Percentiles rank a stretch among this genome's conserved stretches.
Conservation (phyloP, 2,888 invertebrate species). For the Nymphalis polychloros region DNA sequence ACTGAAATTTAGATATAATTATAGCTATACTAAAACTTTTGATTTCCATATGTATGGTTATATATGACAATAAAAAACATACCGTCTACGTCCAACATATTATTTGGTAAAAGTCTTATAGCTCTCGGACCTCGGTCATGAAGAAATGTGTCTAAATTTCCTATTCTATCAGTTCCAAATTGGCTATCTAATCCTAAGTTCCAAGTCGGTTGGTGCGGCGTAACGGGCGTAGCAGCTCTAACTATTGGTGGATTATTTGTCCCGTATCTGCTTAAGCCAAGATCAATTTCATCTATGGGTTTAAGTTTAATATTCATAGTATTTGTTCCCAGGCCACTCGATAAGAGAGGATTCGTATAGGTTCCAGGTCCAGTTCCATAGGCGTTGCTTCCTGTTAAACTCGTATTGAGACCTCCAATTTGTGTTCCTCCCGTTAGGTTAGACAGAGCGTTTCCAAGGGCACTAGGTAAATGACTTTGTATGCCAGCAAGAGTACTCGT, state of each 20-base stretch:
- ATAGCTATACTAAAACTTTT: constrained; percentile 19
- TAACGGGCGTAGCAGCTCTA: constrained; percentile 84
- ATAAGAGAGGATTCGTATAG: constrained; percentile 85
- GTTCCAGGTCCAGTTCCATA: constrained; percentile 75
- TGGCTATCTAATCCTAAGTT: constrained; percentile 83
- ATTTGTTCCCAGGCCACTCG: constrained; percentile 81
- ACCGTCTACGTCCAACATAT: constrained; percentile 77
- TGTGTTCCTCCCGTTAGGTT: constrained; percentile 70
- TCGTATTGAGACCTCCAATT: constrained; percentile 70
- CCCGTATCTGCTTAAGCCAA: constrained; percentile 83
- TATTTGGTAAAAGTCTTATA: constrained; percentile 76
- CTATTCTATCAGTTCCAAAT: constrained; percentile 82
- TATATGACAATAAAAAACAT: constrained; percentile 41
- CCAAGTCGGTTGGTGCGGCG: constrained; percentile 83
- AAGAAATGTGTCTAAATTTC: constrained; percentile 79
- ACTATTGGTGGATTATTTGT: constrained; percentile 69
- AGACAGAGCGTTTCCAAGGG: constrained; percentile 68
- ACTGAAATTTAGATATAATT: constrained; percentile 55
- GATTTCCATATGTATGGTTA: constrained; percentile 1
- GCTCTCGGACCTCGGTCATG: constrained; percentile 83
- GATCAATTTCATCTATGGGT: constrained; percentile 87
- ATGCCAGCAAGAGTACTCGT: constrained; percentile 70
- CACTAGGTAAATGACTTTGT: constrained; percentile 69
- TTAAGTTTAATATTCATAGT: constrained; percentile 85
- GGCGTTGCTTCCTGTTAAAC: constrained; percentile 61